Conservation (phyloP, 2,113 vertebrate genomes). For the Machaerirhynchus nigripectus region DNA sequence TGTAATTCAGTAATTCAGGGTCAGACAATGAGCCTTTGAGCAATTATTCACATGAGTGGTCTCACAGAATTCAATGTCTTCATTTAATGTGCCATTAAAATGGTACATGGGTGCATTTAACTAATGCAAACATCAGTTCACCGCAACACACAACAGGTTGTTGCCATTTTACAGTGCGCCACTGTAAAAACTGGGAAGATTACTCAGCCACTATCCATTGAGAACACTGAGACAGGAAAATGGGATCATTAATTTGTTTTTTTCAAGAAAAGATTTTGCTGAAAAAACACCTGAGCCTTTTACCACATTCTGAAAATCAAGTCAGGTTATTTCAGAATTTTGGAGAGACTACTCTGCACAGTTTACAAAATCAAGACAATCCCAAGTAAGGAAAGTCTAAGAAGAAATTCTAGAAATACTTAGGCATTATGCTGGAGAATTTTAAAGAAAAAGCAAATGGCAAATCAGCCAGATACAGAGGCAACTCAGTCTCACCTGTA, state of each 20-base stretch:
- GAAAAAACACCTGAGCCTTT: neutral
- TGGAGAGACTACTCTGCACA: neutral
- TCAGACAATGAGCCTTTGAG: conserved; percentile 51
- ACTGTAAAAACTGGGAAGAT: neutral
- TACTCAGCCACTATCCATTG: neutral
- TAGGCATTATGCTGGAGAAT: neutral
- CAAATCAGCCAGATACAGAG: neutral
- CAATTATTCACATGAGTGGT: conserved; percentile 53
- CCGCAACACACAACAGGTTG: neutral
- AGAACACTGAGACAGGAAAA: neutral
- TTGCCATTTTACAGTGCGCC: too few relatives aligned
- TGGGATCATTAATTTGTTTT: neutral
- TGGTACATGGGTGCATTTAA: neutral
- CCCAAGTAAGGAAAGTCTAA: neutral
- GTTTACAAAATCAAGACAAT: neutral
- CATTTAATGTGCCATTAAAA: conserved; percentile 48
- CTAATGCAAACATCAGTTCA: conserved; percentile 24
- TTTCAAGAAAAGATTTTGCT: neutral
- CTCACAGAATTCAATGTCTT: conserved; percentile 31
- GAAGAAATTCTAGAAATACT: neutral
- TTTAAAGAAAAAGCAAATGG: neutral
- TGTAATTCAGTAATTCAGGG: conserved; percentile 59
- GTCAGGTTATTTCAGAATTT: neutral
- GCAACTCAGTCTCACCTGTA: neutral
- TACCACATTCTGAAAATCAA: neutral